Percentiles rank a stretch among this genome's conserved stretches.
These are phyloP conservation scores for Desoria tigrina DNA, from an alignment of 2,888 invertebrate species.

Conservation along the genomic window DNA sequence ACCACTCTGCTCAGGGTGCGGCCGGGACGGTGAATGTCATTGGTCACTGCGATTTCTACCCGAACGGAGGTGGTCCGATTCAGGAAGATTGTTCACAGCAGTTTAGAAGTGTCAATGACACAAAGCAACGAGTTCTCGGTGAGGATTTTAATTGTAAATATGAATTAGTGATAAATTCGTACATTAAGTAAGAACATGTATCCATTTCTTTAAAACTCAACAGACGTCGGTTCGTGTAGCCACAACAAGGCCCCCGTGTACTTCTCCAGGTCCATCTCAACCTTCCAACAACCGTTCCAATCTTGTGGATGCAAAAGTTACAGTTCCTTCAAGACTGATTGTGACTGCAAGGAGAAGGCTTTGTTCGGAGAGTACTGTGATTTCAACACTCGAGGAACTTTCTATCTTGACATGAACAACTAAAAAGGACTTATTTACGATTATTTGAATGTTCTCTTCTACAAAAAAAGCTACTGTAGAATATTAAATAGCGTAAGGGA, in stretches of 20 bases:
- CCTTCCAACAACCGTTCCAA: conserved; percentile 1
- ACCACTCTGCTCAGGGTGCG: conserved; percentile 35
- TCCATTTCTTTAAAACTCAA: not conserved
- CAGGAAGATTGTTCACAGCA: conserved; percentile 30
- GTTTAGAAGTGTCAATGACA: conserved; percentile 23
- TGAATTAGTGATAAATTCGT: not conserved
- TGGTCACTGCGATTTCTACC: conserved; percentile 38
- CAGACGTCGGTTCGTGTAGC: conserved; percentile 30
- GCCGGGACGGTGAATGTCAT: conserved; percentile 29
- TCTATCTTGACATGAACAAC: conserved; percentile 35
- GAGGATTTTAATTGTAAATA: conserved; percentile 24
- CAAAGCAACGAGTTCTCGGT: no score
- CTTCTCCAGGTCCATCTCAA: conserved; percentile 33
- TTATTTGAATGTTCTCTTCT: no score
- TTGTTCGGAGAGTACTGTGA: conserved; percentile 36
- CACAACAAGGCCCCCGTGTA: conserved; percentile 36
- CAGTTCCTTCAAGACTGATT: conserved; percentile 28
- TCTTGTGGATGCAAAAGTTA: conserved; percentile 28
- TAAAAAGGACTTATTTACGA: no score
- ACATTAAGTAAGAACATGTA: not conserved
- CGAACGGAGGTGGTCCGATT: conserved; percentile 40
- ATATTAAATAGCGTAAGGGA: no score
- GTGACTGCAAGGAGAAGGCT: conserved; percentile 29
- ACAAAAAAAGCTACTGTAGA: no score
- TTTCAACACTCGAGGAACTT: conserved; percentile 27